Conservation (phyloP, 2,797 vertebrate species). For the Psittacula derbiana region DNA sequence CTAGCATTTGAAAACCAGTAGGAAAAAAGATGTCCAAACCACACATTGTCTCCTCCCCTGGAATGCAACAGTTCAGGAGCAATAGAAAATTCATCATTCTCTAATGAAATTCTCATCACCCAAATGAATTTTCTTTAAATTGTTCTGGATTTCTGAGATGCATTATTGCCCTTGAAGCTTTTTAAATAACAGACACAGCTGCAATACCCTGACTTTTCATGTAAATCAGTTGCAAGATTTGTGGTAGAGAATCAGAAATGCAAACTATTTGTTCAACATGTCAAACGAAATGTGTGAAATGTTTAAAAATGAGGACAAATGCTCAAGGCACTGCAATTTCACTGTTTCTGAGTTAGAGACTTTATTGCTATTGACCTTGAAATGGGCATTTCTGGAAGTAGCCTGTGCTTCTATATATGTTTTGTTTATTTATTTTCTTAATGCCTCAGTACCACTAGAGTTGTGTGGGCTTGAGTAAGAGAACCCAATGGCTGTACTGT, state of each 20-base stretch:
- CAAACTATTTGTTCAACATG: neutral
- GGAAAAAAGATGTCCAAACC: neutral
- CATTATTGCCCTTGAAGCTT: neutral
- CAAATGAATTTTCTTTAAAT: neutral
- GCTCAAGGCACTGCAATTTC: neutral
- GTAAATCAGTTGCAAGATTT: neutral
- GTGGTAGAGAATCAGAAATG: neutral
- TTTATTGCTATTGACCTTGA: neutral
- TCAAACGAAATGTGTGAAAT: neutral
- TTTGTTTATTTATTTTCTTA: too few relatives aligned
- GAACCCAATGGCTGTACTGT: neutral
- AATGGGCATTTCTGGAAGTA: neutral
- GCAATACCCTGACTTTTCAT: neutral
- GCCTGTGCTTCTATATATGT: neutral
- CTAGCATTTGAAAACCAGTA: neutral
- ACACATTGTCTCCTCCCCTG: neutral
- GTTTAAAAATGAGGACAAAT: neutral
- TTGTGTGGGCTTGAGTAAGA: neutral
- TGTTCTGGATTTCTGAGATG: neutral
- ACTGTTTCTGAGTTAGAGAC: neutral
- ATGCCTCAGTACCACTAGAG: accelerated
- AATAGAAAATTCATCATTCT: neutral
- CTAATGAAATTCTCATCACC: neutral
- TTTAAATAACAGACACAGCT: neutral
- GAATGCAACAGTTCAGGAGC: neutral